Evolutionary conservation across 1,140 invertebrate species (phyloP).

Genomic region (Ceratosolen fusciceps): DNA sequence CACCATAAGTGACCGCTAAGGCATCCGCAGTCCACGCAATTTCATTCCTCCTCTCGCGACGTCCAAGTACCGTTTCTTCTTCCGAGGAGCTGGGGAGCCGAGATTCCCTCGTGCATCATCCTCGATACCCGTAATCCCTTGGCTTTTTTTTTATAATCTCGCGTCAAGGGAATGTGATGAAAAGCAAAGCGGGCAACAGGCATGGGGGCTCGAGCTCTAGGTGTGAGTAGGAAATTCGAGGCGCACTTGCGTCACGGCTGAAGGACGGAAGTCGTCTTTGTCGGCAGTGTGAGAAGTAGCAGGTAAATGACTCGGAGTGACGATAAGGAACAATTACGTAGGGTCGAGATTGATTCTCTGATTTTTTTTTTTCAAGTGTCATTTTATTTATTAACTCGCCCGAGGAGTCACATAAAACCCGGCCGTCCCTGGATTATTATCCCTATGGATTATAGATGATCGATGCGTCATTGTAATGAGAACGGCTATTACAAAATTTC

Average conservation of each 20-base stretch:
- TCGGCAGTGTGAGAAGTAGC: too few relatives aligned
- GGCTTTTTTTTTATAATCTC: not conserved
- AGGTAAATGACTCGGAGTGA: too few relatives aligned
- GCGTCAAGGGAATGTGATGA: not conserved
- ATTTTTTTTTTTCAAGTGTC: not conserved
- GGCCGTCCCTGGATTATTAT: not conserved
- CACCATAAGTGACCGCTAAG: not conserved
- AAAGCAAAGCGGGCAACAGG: not conserved
- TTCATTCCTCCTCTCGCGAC: slow-evolving; percentile 21
- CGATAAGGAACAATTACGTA: not conserved
- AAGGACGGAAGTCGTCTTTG: not conserved
- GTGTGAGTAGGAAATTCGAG: not conserved
- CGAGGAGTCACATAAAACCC: not conserved
- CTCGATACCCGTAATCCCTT: not conserved
- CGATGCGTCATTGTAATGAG: not conserved
- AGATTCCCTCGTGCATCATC: not conserved
- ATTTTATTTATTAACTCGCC: not conserved
- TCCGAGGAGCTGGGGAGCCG: not conserved
- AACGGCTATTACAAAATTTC: not conserved
- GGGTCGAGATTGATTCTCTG: not conserved
- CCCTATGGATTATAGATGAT: not conserved
- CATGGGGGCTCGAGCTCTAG: not conserved
- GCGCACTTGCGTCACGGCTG: not conserved
- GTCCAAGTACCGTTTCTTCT: slow-evolving; percentile 19
- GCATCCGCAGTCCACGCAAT: not conserved